Conservation (phyloP, 2,113 vertebrate species). For the Sinocyclocheilus maitianheensis region DNA sequence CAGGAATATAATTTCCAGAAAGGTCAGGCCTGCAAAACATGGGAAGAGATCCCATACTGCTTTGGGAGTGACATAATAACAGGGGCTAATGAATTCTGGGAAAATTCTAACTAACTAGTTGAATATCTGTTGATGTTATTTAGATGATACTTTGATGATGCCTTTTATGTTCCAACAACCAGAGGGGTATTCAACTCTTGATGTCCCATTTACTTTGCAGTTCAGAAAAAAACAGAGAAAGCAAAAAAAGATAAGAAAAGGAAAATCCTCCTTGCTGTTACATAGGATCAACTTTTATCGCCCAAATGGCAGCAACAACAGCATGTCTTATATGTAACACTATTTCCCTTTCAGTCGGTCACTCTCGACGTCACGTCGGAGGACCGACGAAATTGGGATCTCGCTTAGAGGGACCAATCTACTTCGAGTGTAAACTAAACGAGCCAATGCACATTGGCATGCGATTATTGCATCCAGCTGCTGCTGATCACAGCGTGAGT, state of each 20-base stretch:
- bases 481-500: too few relatives aligned
- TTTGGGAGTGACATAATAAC: slow-evolving; percentile 26
- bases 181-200: background rate
- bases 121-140: background rate
- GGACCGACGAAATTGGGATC: too few relatives aligned
- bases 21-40: slow-evolving; percentile 54
- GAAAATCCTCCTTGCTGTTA: background rate
- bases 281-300: background rate
- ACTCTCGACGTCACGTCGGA: too few relatives aligned
- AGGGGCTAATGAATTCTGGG: slow-evolving; percentile 25
- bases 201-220: background rate
- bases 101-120: background rate
- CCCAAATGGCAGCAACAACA: background rate
- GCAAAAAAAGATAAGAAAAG: background rate
- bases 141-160: background rate
- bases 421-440: too few relatives aligned
- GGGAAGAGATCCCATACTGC: slow-evolving; percentile 56
- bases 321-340: too few relatives aligned
- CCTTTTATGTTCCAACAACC: background rate
- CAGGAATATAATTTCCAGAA: background rate
- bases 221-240: too few relatives aligned
- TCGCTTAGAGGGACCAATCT: too few relatives aligned
- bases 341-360: too few relatives aligned
- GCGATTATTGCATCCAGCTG: too few relatives aligned
- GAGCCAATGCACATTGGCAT: too few relatives aligned